Base-by-base conservation (phyloP, 2,797 vertebrate genomes). In the Parauchenoglanis ngamensis region DNA sequence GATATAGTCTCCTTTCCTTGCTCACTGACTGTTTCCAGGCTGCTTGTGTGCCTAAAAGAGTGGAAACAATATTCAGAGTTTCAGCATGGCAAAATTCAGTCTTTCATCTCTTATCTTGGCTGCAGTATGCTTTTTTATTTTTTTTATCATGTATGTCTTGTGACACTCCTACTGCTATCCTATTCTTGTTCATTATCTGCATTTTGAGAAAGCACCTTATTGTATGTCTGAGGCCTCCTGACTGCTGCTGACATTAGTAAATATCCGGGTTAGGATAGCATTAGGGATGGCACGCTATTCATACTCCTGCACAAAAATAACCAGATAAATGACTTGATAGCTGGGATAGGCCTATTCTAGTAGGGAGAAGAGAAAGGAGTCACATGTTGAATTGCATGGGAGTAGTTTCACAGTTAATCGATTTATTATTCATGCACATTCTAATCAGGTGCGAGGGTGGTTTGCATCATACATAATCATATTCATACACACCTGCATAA, bases 231-330 rank as follows among this genome's bases (percentile, higher is more conserved):
- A 35, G 54, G 17, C 57, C 28, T 35, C 28, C 54, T 79, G 54
- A 59, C 54, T 40, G 8, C 28, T 59, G 77, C 31, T 35, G 31
- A 59, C 31, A 79, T 35, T 35, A 35, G 7, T 35, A 40, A 79
- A 59, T 57, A 79, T 23, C 31, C 4, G 21, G 35, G 54, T 40
- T 40, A 40, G 40, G 40, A 40, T 4, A 57, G 54, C 54, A 40
- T 56, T 79, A 79, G 77, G 19, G 54, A 59, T 35, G 7, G 52
- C 76, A 78, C 61, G 12, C 56, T 59, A 59, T 79, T 19, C 78
- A 59, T 44, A 63, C 15, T 25, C 6, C 21, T 25, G 4, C n/a
- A 25, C 12, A 59, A 40, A 59, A 79, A 79, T 77, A 54, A 77
- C 75, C 25, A 77, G 75, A 77, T 19, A 54, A 77, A 54, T 77